Conservation (phyloP, 2,113 vertebrate species). For the Bufo gargarizans region DNA sequence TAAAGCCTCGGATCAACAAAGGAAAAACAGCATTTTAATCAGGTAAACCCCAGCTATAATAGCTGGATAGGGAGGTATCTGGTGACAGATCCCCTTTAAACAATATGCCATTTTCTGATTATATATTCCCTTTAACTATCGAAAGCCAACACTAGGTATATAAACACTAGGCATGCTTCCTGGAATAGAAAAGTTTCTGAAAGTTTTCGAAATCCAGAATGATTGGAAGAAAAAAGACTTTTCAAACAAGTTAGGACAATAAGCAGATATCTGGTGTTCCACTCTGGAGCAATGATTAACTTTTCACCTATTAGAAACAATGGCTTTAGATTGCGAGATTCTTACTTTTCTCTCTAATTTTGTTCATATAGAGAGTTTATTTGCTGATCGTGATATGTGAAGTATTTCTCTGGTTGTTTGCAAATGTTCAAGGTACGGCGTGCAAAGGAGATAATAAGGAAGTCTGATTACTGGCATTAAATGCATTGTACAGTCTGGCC, state of each 20-base stretch:
- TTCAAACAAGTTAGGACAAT: neutral
- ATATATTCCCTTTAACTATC: too few species aligned
- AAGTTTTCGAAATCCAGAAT: neutral
- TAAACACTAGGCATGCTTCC: neutral
- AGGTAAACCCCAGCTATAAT: too few species aligned
- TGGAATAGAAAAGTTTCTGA: neutral
- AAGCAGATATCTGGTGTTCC: neutral
- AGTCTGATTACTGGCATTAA: slow-evolving; percentile 28
- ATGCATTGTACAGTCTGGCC: slow-evolving; percentile 28
- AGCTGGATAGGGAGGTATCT: too few species aligned
- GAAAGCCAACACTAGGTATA: too few species aligned
- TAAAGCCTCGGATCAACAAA: too few species aligned
- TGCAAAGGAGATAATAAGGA: slow-evolving; percentile 30
- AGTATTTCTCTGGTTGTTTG: slow-evolving; percentile 34
- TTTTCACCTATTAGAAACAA: slow-evolving; percentile 16
- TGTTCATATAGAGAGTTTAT: slow-evolving; percentile 21
- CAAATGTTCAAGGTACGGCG: slow-evolving; percentile 35
- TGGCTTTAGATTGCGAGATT: neutral
- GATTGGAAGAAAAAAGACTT: neutral
- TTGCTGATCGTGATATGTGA: slow-evolving; percentile 43
- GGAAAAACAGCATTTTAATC: too few species aligned
- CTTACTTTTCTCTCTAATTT: slow-evolving; percentile 4
- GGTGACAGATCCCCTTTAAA: too few species aligned
- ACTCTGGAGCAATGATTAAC: slow-evolving; percentile 3
- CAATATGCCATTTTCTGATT: too few species aligned